These are phyloP conservation scores for Decapterus maruadsi DNA, from an alignment of 2,797 vertebrate species.

Conservation along the genomic window DNA sequence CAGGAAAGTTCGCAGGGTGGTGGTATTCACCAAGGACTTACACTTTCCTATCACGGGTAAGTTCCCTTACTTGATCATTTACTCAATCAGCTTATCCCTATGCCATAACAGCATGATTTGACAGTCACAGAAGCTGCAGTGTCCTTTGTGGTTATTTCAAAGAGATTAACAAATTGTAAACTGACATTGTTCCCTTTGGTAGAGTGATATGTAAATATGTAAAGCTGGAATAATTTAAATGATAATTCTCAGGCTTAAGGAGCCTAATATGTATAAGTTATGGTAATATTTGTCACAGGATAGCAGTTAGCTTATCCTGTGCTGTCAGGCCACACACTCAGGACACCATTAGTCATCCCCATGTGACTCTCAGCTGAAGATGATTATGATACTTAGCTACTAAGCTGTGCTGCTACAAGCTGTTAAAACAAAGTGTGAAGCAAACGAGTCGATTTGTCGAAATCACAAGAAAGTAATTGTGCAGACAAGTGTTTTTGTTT, in stretches of 20 bases:
- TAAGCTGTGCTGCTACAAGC: neutral
- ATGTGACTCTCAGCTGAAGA: neutral
- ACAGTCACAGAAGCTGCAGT: neutral
- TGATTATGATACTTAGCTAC: neutral
- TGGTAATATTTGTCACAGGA: neutral
- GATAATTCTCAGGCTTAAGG: neutral
- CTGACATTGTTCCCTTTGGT: neutral
- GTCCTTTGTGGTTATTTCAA: neutral
- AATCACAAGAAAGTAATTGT: neutral
- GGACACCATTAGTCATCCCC: neutral
- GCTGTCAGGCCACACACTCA: neutral
- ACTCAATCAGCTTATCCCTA: constrained; percentile 29
- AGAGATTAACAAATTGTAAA: neutral
- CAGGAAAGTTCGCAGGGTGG: constrained; percentile 54
- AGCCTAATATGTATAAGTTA: neutral
- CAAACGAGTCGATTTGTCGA: neutral
- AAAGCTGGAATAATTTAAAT: neutral
- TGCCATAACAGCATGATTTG: neutral
- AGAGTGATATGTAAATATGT: neutral
- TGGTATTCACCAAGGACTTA: constrained; percentile 63
- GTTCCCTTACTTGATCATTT: constrained; percentile 20
- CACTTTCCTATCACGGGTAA: constrained; percentile 55
- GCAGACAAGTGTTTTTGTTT: neutral
- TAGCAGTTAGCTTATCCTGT: neutral
- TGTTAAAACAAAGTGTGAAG: neutral